Percentiles rank a stretch among this genome's conserved stretches.
Conservation (phyloP, 2,113 vertebrate genomes). For the Zosterops lateralis region DNA sequence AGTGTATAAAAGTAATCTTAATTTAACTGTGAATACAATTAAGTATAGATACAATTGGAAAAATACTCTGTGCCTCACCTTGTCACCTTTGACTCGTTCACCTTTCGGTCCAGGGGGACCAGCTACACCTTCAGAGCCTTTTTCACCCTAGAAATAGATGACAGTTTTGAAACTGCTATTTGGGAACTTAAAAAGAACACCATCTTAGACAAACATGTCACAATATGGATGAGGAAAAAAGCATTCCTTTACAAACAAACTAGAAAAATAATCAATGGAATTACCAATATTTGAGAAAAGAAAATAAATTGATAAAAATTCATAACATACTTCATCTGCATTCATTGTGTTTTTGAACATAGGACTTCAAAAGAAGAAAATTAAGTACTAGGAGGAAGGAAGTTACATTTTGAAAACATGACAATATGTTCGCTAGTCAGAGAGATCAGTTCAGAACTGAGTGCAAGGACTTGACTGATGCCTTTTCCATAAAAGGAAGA, state of each 20-base stretch:
- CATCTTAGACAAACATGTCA: neutral
- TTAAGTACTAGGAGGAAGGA: neutral
- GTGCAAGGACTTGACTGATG: neutral
- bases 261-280: neutral
- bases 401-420: neutral
- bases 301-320: neutral
- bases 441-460: neutral
- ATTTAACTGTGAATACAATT: neutral
- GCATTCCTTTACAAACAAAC: neutral
- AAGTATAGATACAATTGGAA: neutral
- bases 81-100: conserved; percentile 79
- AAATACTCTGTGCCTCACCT: conserved; percentile 68
- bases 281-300: neutral
- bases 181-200: neutral
- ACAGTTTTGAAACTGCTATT: neutral
- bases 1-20: neutral
- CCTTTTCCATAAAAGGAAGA: neutral
- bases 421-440: neutral
- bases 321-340: neutral
- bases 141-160: conserved; percentile 79
- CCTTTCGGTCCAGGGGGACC: conserved; percentile 77
- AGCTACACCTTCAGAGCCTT: conserved; percentile 77
- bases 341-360: neutral
- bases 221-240: neutral
- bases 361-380: neutral